Base-by-base conservation (phyloP, 2,888 invertebrate genomes). In the Leptinotarsa rubiginosa region DNA sequence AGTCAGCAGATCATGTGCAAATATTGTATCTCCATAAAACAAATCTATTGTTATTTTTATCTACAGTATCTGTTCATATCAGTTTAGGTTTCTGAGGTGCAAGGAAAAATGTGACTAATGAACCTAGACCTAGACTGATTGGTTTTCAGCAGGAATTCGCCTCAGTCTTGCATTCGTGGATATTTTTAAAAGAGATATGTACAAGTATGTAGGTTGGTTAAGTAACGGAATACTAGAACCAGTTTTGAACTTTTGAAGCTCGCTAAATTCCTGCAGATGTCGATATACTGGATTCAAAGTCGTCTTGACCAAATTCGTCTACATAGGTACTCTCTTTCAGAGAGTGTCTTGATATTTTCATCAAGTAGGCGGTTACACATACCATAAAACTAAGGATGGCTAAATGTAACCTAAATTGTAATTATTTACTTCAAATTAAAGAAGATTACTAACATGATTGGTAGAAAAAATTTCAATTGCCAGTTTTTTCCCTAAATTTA, bases 211-310 rank as follows among this genome's bases (percentile, higher is more conserved):
- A 72, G 75, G 72, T 74, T 74, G 77, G 68, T 56, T 70, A 47
- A 75, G 47, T 77, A 77, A 75, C 77, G 75, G 78, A 69, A 73
- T 66, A 41, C 52, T 70, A 72, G 73, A 78, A 78, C 78, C 78
- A 78, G 78, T 78, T 78, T 78, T 41, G 59, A 65, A 54, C 59
- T 65, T 67, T 72, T 72, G 59, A 66, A 71, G 65, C 71, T 74
- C 31, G 67, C 67, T 72, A 70, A 69, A 69, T 69, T 65, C 69
- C 41, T 70, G 49, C 62, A 69, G 69, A 52, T 49, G 70, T 56
- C 67, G 62, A 72, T 64, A 64, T 65, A 59, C 31, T 70, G 25
- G 47, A 47, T 64, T 73, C 49, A 56, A 70, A 76, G 72, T 72
- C 41, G 72, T 74, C 70, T 70, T 76, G 18, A 72, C 69, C 74